Base-by-base conservation (phyloP, 2,888 invertebrate species). In the Lucinisca nassula region DNA sequence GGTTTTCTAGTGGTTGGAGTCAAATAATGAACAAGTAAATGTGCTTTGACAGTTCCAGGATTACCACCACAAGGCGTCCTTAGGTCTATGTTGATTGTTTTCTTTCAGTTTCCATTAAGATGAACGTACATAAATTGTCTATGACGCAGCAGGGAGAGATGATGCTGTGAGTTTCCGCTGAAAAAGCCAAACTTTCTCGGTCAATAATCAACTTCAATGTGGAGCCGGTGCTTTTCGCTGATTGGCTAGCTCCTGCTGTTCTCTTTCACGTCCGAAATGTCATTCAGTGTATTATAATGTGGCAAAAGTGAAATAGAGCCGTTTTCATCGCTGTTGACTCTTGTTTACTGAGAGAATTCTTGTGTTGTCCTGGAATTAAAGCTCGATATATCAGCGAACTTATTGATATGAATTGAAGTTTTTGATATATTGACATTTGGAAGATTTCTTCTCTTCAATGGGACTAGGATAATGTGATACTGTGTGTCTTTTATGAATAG, bases 181-280 rank as follows among this genome's bases (percentile, higher is more conserved):
- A 35, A 67, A 67, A 67, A 17, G 17, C 10, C 8, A 35, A 32
- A 21, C n/a, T 58, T 58, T 58, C 21, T 67, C 67, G 67, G 67
- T 67, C 67, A 67, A 21, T 67, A 67, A 67, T 14, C 67, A 67
- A 35, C 67, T 17, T 67, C 67, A 32, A 67, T 67, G 32, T 27
- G 67, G 30, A 14, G 30, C 32, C 67, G 3, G 67, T 35, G 4
- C 67, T 67, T 17, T 8, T 21, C 35, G 8, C 17, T 32, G 67
- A 67, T 67, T 67, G 67, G 67, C 35, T 67, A 67, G 14, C 17
- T 67, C 32, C 32, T 35, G 67, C 67, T 67, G 67, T 24, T 67
- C 67, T 67, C 67, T 17, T 67, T 67, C 67, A 67, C 67, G 67
- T 67, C 67, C 67, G 67, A 67, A 61, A 67, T 45, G 35, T 67